phyloP scores from a whole-genome alignment of 2,888 invertebrate genomes.

The Lasioglossum leucozonium region DNA sequence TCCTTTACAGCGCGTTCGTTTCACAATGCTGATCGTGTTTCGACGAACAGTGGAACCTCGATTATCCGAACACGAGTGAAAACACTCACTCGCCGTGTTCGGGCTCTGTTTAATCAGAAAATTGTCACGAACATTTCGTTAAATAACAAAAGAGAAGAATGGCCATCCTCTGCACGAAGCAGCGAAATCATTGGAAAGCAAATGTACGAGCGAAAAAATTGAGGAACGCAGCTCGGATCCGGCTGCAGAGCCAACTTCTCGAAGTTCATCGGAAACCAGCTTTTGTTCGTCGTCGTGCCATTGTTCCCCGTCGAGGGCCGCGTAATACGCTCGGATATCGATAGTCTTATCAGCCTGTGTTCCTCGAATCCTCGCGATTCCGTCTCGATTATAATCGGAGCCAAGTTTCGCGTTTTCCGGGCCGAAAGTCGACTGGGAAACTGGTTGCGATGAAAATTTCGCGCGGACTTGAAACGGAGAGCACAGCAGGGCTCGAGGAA shows the following conservation, averaged over 20 bases:
- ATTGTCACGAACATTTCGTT: no score
- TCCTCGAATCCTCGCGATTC: conserved; percentile 11
- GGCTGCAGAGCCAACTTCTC: neutral
- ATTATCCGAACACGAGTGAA: no score
- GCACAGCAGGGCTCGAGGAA: neutral
- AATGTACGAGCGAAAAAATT: no score
- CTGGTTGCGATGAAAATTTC: conserved; percentile 25
- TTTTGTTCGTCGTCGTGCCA: neutral
- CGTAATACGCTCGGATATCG: conserved; percentile 37
- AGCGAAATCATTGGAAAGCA: neutral
- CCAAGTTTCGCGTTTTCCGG: neutral
- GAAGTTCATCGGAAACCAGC: neutral
- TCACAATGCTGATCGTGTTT: neutral
- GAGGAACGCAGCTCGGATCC: neutral
- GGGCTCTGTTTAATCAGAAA: no score
- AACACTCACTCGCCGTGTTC: no score
- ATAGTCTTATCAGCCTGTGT: conserved; percentile 34
- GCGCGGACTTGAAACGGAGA: conserved; percentile 14
- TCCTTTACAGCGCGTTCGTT: neutral
- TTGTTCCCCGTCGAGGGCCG: conserved; percentile 27
- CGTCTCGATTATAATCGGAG: conserved; percentile 14
- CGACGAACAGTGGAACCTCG: neutral
- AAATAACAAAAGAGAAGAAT: no score
- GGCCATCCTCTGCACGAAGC: neutral
- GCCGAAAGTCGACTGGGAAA: neutral